Conservation (phyloP, 2,797 vertebrate genomes). For the Lagorchestes hirsutus region DNA sequence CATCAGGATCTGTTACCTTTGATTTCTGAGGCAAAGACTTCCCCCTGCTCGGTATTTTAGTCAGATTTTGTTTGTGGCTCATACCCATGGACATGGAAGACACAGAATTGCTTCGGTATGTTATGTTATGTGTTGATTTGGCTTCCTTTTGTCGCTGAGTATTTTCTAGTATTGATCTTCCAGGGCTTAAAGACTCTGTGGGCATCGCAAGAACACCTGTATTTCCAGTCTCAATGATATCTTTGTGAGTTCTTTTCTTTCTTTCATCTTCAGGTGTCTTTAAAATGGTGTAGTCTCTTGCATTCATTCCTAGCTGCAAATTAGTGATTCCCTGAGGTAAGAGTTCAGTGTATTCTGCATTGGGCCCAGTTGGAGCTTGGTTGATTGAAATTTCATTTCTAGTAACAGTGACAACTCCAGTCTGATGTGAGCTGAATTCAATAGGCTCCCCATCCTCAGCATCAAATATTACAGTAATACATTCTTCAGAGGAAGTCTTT, state of each 20-base stretch:
- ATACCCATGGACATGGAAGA: slow-evolving; percentile 81
- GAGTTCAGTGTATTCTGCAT: slow-evolving; percentile 84
- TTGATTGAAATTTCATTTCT: slow-evolving; percentile 84
- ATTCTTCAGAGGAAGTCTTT: slow-evolving; percentile 92
- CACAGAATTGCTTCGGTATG: slow-evolving; percentile 84
- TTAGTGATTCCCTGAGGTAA: slow-evolving; percentile 87
- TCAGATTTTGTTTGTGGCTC: slow-evolving; percentile 85
- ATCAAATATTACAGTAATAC: slow-evolving; percentile 89
- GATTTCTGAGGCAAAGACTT: slow-evolving; percentile 89
- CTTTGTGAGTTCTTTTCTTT: slow-evolving; percentile 81
- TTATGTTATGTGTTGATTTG: slow-evolving; percentile 83
- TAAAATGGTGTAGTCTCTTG: slow-evolving; percentile 84
- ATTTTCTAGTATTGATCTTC: slow-evolving; percentile 81
- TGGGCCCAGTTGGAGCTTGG: slow-evolving; percentile 72
- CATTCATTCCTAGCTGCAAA: slow-evolving; percentile 82
- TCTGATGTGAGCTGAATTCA: slow-evolving; percentile 89
- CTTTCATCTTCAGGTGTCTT: slow-evolving; percentile 87
- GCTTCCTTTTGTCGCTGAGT: slow-evolving; percentile 85
- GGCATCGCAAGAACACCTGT: slow-evolving; percentile 74
- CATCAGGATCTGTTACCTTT: slow-evolving; percentile 78
- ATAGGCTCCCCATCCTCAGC: slow-evolving; percentile 91
- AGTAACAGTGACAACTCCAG: slow-evolving; percentile 82
- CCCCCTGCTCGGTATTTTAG: slow-evolving; percentile 90
- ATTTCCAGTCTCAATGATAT: slow-evolving; percentile 60
- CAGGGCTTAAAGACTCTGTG: slow-evolving; percentile 79